These are phyloP conservation scores for Melanargia galathea DNA, from an alignment of 2,888 invertebrate genomes.

Conservation along the genomic window DNA sequence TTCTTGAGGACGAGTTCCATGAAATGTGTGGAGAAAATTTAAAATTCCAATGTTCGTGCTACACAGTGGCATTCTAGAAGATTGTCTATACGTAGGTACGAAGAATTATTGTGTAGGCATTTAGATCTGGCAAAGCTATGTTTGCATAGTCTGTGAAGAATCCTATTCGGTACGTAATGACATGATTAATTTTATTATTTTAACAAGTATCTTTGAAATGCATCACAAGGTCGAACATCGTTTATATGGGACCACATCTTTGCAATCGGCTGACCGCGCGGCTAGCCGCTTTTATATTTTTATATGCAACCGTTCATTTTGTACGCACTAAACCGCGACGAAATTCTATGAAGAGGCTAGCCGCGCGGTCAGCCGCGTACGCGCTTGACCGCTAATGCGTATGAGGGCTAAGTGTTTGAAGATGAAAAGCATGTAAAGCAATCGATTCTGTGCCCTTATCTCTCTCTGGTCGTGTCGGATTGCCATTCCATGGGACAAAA, in stretches of 20 bases:
- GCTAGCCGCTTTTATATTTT: no score
- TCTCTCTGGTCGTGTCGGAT: no score
- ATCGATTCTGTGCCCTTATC: no score
- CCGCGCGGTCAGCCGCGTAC: no score
- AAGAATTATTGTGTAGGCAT: slow-evolving; percentile 22
- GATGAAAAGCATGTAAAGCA: no score
- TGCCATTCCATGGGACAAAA: no score
- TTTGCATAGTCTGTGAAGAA: not conserved
- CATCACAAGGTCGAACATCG: not conserved
- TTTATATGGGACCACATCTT: not conserved
- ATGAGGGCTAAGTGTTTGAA: no score
- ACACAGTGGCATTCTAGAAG: slow-evolving; percentile 27
- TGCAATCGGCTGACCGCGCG: no score
- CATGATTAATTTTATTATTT: not conserved
- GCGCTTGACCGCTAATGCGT: no score
- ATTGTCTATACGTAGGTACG: slow-evolving; percentile 33
- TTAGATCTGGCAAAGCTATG: slow-evolving; percentile 1
- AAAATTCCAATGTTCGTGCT: slow-evolving; percentile 33
- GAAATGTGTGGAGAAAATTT: slow-evolving; percentile 30
- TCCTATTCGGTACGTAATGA: not conserved
- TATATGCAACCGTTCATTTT: no score
- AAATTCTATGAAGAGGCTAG: no score
- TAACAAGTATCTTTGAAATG: not conserved
- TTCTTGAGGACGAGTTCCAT: slow-evolving; percentile 20
- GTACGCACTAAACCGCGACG: no score